These are phyloP conservation scores for Tiaroga cobitis DNA, from an alignment of 2,797 vertebrate genomes.

Conservation along the genomic window DNA sequence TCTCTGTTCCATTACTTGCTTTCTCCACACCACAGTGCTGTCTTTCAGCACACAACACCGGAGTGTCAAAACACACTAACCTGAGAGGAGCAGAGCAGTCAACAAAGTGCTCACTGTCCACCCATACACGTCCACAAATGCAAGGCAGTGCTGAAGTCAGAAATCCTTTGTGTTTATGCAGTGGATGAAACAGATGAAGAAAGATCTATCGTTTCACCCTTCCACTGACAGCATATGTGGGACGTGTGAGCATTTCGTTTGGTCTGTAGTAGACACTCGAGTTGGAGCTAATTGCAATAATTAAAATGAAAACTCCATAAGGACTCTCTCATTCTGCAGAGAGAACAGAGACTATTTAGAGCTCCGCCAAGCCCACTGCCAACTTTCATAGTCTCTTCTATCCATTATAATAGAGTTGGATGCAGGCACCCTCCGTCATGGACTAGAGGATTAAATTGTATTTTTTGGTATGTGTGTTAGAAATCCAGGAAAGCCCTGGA, in stretches of 20 bases:
- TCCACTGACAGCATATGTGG: not conserved
- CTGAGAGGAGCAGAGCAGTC: conserved; percentile 36
- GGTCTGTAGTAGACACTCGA: conserved; percentile 8
- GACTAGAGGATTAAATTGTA: conserved; percentile 18
- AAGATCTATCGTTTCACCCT: not conserved
- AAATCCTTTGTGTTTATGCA: conserved; percentile 42
- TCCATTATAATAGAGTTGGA: conserved; percentile 24
- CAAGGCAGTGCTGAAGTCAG: not conserved
- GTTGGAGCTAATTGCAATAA: conserved; percentile 29
- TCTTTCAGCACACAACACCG: conserved; percentile 52
- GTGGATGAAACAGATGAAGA: conserved; percentile 21
- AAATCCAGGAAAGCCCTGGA: conserved; percentile 32
- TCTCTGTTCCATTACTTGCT: conserved; percentile 39
- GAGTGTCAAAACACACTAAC: conserved; percentile 46
- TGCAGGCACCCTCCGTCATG: conserved; percentile 6
- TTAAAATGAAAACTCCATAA: conserved; percentile 11
- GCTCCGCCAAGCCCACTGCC: conserved; percentile 15
- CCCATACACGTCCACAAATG: not conserved
- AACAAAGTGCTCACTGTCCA: conserved; percentile 52
- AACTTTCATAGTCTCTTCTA: conserved; percentile 24
- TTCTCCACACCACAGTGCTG: conserved; percentile 39
- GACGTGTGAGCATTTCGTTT: not conserved
- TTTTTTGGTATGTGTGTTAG: conserved; percentile 9
- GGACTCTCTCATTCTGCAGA: conserved; percentile 1
- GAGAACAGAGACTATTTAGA: conserved; percentile 21